Evolutionary conservation across 2,888 invertebrate species (phyloP).

Genomic region (Drosophila borborema): DNA sequence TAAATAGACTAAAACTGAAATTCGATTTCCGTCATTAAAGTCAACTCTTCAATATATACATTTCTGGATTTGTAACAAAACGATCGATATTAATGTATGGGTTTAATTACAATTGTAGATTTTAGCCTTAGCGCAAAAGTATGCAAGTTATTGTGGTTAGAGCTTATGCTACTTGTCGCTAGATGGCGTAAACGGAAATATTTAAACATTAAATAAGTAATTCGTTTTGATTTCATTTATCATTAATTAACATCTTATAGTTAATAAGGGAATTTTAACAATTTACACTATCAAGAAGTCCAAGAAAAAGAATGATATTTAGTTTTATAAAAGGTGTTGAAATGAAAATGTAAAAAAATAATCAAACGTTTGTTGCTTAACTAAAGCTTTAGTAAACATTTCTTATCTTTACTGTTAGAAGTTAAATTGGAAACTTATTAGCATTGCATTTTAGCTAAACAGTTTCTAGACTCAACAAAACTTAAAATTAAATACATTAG

Average conservation of each 20-base stretch:
- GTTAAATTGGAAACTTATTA: conserved; percentile 18
- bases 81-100: neutral
- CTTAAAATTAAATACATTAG: conserved; percentile 21
- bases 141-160: neutral
- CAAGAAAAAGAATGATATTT: neutral
- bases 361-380: neutral
- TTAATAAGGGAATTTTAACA: neutral
- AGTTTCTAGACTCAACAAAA: conserved; percentile 11
- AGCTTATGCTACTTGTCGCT: neutral
- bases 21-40: neutral
- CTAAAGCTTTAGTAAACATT: conserved; percentile 23
- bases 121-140: neutral
- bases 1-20: neutral
- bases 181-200: conserved; percentile 17
- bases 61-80: neutral
- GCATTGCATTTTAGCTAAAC: neutral
- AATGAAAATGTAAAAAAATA: neutral
- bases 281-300: neutral
- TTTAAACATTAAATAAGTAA: too few species aligned
- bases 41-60: neutral
- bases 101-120: neutral
- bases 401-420: neutral
- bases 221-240: neutral
- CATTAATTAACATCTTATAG: neutral
- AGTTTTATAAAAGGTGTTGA: neutral